Base-by-base conservation (phyloP, 2,888 invertebrate species). In the Drosophila recens region DNA sequence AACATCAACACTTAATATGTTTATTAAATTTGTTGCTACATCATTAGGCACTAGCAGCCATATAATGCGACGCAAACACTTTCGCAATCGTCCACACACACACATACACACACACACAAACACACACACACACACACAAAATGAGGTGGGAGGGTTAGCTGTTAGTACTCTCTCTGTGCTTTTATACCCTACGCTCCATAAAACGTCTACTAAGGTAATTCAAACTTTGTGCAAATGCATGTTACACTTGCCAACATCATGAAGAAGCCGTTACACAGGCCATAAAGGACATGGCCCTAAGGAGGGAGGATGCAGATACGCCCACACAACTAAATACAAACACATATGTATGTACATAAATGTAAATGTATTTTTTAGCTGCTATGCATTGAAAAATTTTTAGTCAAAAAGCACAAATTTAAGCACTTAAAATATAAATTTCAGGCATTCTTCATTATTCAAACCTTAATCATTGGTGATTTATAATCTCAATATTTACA, bases 11-110 rank as follows among this genome's bases (percentile, higher is more conserved):
- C 88, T 89, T 88, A 89, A 90, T 87, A 87, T 90, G 87, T 83
- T 87, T 87, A 89, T 90, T 90, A 89, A 90, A 89, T 90, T 81
- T 86, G 90, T 87, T 89, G 84, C 89, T 83, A 84, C 90, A 80
- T 89, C 89, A 87, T 90, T 87, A 84, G 90, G 82, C 90, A 83
- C 86, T 89, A 80, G 83, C 85, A 82, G 82, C 82, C 85, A 77
- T 85, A 79, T 87, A 87, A 89, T 84, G 85, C 68, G 82, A 70
- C 65, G 59, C 89, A 89, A 83, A 74, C 84, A 89, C 82, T 80
- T 84, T 48, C 52, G 42, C 67, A 63, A 56, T 61, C 45, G 38
- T 33, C 38, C 15, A 59, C 48, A 54, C 54, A 49, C 62, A 71
- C 63, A 72, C 46, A 53, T 57, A 58, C 58, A 65, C 66, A 67